Percentiles rank a stretch among this genome's conserved stretches.
Conservation (phyloP, 2,888 invertebrate species). For the Morpho deidamia region DNA sequence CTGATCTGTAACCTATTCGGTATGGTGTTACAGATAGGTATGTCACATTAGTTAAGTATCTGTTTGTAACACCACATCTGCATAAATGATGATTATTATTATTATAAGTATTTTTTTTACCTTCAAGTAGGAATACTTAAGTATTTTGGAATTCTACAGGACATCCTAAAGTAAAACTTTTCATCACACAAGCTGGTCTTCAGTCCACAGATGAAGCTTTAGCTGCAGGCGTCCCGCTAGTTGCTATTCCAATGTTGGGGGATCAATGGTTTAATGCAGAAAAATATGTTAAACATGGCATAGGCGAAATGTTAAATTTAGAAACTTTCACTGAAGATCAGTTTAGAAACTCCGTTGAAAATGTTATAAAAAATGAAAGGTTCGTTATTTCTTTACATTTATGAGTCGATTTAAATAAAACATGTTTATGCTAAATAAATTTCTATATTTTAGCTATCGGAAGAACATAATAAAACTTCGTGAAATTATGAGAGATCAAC, state of each 20-base stretch:
- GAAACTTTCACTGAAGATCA: slow-evolving; percentile 34
- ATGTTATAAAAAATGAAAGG: slow-evolving; percentile 39
- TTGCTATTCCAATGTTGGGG: slow-evolving; percentile 58
- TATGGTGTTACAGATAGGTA: too few species aligned
- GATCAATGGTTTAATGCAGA: slow-evolving; percentile 63
- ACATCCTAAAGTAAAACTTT: slow-evolving; percentile 66
- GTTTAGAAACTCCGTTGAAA: slow-evolving; percentile 35
- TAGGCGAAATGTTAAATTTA: slow-evolving; percentile 41
- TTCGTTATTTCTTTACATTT: slow-evolving; percentile 13
- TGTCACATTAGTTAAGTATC: too few species aligned
- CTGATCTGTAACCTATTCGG: too few species aligned
- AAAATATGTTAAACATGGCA: slow-evolving; percentile 38
- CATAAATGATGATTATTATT: too few species aligned
- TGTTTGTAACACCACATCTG: too few species aligned
- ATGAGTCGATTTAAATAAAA: too few species aligned
- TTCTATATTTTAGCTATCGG: slow-evolving; percentile 16
- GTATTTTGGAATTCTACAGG: slow-evolving; percentile 27
- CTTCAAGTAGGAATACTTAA: too few species aligned
- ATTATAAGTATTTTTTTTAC: too few species aligned
- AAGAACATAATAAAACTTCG: slow-evolving; percentile 23
- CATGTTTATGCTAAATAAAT: neutral
- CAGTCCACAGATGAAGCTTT: slow-evolving; percentile 69
- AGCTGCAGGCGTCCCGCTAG: slow-evolving; percentile 51
- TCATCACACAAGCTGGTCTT: slow-evolving; percentile 67
- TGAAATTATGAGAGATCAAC: slow-evolving; percentile 21